Evolutionary conservation across 2,888 invertebrate genomes (phyloP).

Genomic region (Trichogramma dendrolimi): DNA sequence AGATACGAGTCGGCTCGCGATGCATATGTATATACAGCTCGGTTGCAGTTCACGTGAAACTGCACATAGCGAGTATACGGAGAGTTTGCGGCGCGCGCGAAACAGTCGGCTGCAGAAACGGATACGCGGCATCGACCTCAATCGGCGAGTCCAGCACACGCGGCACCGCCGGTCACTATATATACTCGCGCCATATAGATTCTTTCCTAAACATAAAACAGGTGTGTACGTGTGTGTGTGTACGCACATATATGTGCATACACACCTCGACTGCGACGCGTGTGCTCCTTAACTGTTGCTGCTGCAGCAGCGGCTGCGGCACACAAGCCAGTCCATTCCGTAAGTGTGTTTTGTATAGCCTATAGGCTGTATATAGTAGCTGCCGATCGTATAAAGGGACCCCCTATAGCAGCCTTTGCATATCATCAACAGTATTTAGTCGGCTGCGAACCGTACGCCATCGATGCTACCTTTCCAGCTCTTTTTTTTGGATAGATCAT

Average conservation of each 20-base stretch:
- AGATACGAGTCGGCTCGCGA: background rate
- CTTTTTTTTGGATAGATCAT: too few relatives aligned
- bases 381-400: too few relatives aligned
- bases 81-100: background rate
- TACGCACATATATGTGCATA: background rate
- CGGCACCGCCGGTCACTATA: background rate
- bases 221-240: background rate
- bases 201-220: too few relatives aligned
- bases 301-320: background rate
- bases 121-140: constrained; percentile 13
- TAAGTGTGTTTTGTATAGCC: constrained; percentile 14
- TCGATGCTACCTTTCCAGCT: too few relatives aligned
- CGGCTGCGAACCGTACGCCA: constrained; percentile 18
- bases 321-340: constrained; percentile 15
- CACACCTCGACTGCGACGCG: too few relatives aligned
- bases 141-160: background rate
- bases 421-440: constrained; percentile 11
- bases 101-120: constrained; percentile 3
- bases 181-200: too few relatives aligned
- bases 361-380: too few relatives aligned
- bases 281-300: too few relatives aligned
- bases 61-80: too few relatives aligned
- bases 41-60: too few relatives aligned
- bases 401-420: background rate
- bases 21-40: too few relatives aligned